Evolutionary conservation across 2,888 invertebrate species (phyloP).

Genomic region (Clitarchus hookeri): DNA sequence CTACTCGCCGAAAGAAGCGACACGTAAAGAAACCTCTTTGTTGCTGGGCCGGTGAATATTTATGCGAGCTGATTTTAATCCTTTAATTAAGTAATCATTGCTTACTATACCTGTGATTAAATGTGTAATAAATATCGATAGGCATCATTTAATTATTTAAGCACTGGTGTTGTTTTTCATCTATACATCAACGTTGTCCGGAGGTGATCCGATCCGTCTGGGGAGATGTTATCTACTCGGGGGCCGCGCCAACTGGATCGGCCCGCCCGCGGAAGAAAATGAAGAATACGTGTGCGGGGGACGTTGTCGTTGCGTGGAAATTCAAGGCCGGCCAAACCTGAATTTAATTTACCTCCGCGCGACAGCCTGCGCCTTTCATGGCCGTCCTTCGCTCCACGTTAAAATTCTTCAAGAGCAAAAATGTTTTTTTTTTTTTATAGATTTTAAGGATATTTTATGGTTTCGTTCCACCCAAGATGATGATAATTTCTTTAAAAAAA

Average conservation of each 20-base stretch:
- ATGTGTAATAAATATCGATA: slow-evolving; percentile 3
- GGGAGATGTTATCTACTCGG: not conserved
- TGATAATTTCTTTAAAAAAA: too few relatives aligned
- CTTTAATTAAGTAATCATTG: slow-evolving; percentile 14
- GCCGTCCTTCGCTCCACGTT: not conserved
- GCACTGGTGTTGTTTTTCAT: not conserved
- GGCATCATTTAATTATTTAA: slow-evolving; percentile 10
- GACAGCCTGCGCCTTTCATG: not conserved
- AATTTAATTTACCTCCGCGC: not conserved
- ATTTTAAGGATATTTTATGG: too few relatives aligned
- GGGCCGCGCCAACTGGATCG: not conserved
- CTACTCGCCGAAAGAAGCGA: not conserved
- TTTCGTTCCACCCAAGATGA: too few relatives aligned
- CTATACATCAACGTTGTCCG: not conserved
- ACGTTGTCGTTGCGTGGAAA: not conserved
- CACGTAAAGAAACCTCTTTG: not conserved
- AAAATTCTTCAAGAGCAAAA: not conserved
- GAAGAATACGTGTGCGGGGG: not conserved
- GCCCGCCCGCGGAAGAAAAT: not conserved
- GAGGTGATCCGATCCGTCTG: not conserved
- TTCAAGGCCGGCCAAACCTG: not conserved
- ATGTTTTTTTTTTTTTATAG: too few relatives aligned
- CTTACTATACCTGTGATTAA: slow-evolving; percentile 8
- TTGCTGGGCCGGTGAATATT: not conserved
- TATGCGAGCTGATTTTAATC: not conserved